Base-by-base conservation (phyloP, 2,888 invertebrate genomes). In the Chorisops tibialis region DNA sequence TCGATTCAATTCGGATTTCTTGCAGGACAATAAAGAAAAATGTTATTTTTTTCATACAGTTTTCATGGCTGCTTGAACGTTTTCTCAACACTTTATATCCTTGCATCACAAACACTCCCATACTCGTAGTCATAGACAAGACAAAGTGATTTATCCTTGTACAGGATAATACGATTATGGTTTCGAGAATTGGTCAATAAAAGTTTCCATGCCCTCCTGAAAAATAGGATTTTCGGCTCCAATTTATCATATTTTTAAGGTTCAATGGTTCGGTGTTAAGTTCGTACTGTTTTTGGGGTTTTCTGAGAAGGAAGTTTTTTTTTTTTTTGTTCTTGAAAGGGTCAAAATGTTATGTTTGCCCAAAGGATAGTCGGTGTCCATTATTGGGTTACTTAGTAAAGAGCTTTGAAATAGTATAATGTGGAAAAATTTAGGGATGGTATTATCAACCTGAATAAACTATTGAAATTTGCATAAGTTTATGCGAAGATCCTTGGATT, bases 151-250 rank as follows among this genome's bases (percentile, higher is more conserved):
- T 64, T 64, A 64, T 64, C 47, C 56, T 35, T 49, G 48, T 38
- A 54, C 56, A 59, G 51, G 61, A 61, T 65, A 65, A 65, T 65
- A 59, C 52, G 65, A 65, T 65, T 65, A 65, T 30, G 41, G 39
- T 48, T 30, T 30, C 24, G 18, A 47, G 61, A 65, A 63, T 65
- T 62, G 61, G 63, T 63, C 65, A 65, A 65, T 65, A 63, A 65
- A 65, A 63, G 18, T 14, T 14, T 11, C 18, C 48, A n/a, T 11
- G 5, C 35, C 18, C 35, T 2, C 30, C 16, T 7, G 14, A 24
- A 54, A 24, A 18, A 22, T 18, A 56, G 43, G 30, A 22, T 43
- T 24, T 4, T 11, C 14, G 56, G 52, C 61, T 41, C 49, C 59
- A 59, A 64, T 64, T 62, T 59, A 64, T 64, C 64, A 64, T 62